Evolutionary conservation across 2,797 vertebrate species (phyloP).

Genomic region (Sciurus vulgaris): DNA sequence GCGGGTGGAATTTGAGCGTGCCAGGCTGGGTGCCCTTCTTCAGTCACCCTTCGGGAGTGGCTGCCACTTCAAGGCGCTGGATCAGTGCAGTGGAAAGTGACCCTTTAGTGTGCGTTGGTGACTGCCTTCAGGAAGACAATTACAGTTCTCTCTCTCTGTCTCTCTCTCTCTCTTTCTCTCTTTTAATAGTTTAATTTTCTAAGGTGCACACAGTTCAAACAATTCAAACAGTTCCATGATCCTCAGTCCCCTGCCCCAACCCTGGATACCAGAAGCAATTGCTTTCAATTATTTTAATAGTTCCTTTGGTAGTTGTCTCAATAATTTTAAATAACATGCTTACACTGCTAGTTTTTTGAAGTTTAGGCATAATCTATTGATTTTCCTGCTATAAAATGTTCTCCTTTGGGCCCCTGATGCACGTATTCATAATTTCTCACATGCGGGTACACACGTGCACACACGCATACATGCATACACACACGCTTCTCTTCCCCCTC

Average conservation of each 20-base stretch:
- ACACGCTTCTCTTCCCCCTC: neutral
- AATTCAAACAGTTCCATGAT: neutral
- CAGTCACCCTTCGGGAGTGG: neutral
- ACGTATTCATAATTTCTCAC: accelerated
- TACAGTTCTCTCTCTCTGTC: neutral
- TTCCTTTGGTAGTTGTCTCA: constrained; percentile 49
- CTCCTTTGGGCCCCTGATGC: neutral
- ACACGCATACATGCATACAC: accelerated
- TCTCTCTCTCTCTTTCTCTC: too few species aligned
- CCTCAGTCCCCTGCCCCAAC: neutral
- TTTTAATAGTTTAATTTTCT: neutral
- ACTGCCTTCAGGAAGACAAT: neutral
- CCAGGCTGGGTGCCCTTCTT: neutral
- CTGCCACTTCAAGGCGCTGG: neutral
- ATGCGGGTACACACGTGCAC: accelerated
- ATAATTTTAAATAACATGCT: constrained; percentile 55
- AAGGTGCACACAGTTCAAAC: neutral
- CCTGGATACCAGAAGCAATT: neutral
- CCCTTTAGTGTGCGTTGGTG: neutral
- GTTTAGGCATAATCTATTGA: constrained; percentile 39
- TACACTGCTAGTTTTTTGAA: constrained; percentile 6
- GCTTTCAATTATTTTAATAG: constrained; percentile 42
- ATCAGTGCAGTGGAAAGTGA: neutral
- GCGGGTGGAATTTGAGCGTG: neutral
- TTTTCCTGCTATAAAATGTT: neutral